Evolutionary conservation across 2,888 invertebrate genomes (phyloP).

Genomic region (Lycia hirtaria): DNA sequence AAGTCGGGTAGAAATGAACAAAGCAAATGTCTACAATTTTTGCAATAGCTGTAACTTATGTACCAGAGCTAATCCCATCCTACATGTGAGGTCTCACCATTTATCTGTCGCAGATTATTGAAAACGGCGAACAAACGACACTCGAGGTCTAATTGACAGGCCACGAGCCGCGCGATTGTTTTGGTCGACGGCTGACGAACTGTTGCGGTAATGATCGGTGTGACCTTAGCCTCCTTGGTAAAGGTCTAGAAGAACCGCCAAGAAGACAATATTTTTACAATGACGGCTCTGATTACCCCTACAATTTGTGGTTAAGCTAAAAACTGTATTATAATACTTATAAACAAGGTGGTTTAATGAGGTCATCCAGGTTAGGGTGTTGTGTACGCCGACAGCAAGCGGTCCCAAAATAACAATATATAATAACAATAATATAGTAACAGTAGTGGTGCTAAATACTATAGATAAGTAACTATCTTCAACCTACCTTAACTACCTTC

Average conservation of each 20-base stretch:
- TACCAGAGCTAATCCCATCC: not conserved
- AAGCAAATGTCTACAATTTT: not conserved
- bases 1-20: too few species aligned
- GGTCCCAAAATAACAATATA: too few species aligned
- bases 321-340: not conserved
- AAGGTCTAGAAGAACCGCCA: slow-evolving; percentile 34
- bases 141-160: slow-evolving; percentile 65
- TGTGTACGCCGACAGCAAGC: too few species aligned
- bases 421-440: too few species aligned
- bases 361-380: too few species aligned
- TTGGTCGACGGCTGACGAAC: slow-evolving; percentile 50
- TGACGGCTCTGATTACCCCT: slow-evolving; percentile 17
- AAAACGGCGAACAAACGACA: slow-evolving; percentile 36
- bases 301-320: slow-evolving; percentile 24
- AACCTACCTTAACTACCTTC: too few species aligned
- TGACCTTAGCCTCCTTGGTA: slow-evolving; percentile 70
- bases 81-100: slow-evolving; percentile 5
- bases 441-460: too few species aligned
- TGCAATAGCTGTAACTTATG: not conserved
- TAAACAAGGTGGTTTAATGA: too few species aligned
- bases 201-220: slow-evolving; percentile 61
- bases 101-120: slow-evolving; percentile 28
- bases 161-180: slow-evolving; percentile 69
- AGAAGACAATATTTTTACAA: slow-evolving; percentile 37
- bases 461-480: too few species aligned